Conservation (phyloP, 2,888 invertebrate species). For the Rhagium mordax region DNA sequence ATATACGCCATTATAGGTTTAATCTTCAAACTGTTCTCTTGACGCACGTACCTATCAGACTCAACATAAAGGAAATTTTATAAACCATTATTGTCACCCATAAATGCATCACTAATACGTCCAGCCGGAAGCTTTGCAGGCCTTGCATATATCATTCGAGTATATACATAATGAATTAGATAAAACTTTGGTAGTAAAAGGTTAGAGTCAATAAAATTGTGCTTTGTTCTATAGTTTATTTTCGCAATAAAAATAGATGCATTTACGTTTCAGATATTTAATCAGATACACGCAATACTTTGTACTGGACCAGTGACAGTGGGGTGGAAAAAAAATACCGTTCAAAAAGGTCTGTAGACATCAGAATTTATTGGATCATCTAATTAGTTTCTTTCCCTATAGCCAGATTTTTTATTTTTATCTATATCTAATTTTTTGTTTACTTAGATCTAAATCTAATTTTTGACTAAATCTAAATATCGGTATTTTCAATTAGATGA, state of each 20-base stretch:
- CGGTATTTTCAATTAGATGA: too few relatives aligned
- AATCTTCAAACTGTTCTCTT: constrained; percentile 26
- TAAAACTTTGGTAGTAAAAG: constrained; percentile 24
- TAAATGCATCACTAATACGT: constrained; percentile 29
- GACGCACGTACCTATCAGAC: constrained; percentile 25
- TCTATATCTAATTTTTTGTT: too few relatives aligned
- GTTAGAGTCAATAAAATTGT: constrained; percentile 16
- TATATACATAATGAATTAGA: constrained; percentile 26
- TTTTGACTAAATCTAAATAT: too few relatives aligned
- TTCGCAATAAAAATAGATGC: neutral
- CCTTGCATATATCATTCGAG: constrained; percentile 19
- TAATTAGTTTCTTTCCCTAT: too few relatives aligned
- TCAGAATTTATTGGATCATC: too few relatives aligned
- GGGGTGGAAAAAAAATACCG: too few relatives aligned
- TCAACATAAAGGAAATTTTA: constrained; percentile 29
- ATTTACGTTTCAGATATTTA: neutral
- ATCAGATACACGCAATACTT: neutral
- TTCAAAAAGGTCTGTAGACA: too few relatives aligned
- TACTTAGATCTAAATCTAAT: too few relatives aligned
- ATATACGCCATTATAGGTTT: constrained; percentile 17
- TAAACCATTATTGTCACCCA: constrained; percentile 32
- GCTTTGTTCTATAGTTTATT: constrained; percentile 15
- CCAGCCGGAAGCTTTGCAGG: constrained; percentile 21
- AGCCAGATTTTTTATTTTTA: too few relatives aligned
- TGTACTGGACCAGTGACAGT: too few relatives aligned